Conservation (phyloP, 2,888 invertebrate genomes). For the Lysandra bellargus region DNA sequence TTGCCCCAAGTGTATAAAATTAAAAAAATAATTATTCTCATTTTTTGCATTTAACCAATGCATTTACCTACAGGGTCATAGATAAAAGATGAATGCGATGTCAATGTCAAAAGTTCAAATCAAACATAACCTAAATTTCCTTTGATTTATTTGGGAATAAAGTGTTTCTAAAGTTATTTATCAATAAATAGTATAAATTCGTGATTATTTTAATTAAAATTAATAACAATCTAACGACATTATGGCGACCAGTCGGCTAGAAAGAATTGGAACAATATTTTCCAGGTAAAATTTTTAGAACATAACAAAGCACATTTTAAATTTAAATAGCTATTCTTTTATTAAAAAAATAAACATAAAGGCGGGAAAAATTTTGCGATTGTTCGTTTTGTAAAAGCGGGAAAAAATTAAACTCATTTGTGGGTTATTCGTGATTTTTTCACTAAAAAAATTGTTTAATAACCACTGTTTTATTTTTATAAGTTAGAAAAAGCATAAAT, state of each 20-base stretch:
- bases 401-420: neutral
- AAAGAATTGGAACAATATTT: slow-evolving; percentile 87
- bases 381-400: neutral
- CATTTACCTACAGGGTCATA: too few species aligned
- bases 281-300: slow-evolving; percentile 75
- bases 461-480: neutral
- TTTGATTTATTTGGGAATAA: neutral
- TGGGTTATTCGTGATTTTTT: neutral
- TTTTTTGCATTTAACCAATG: too few species aligned
- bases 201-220: neutral
- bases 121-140: neutral
- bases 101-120: neutral
- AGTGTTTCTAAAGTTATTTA: neutral
- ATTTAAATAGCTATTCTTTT: slow-evolving; percentile 19
- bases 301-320: neutral
- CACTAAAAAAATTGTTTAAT: too few species aligned
- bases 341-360: slow-evolving; percentile 24
- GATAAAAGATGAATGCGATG: neutral
- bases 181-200: neutral
- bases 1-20: too few species aligned
- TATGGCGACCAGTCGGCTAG: slow-evolving; percentile 86
- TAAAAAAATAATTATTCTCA: too few species aligned
- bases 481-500: neutral
- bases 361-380: slow-evolving; percentile 32
- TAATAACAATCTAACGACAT: neutral